Evolutionary conservation across 37 sponge, comb jelly and placozoan genomes (phyloP), one percentile per base, ranked within the genome.

Genomic region (Trichoplax adhaerens): DNA sequence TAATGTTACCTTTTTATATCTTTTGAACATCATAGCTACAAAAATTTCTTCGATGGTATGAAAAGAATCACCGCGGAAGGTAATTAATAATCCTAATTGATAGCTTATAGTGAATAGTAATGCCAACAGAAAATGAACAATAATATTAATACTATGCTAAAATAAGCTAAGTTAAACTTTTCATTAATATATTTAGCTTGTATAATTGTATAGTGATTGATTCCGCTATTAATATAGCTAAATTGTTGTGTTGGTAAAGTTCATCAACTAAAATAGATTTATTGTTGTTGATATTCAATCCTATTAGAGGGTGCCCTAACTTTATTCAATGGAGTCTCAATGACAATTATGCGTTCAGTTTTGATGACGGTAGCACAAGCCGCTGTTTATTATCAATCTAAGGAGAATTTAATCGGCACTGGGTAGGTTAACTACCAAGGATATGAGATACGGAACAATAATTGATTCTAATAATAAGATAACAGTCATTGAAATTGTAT

Each of bases 381-480:
- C 60, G 86, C 90, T 55, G 78, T 88, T 53, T 93, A 93, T 78
- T 86, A 93, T 65, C 94, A 93, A 58, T 78, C 78, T 29, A 93
- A 93, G 75, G 87, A 88, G 72, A 54, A 68, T 50, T 59, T 88
- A 3, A 76, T 88, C 53, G 12, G 66, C 4, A 83, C 80, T 50
- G 65, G 77, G 29, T 29, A 29, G 29, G 29, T 29, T 29, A 29
- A 29, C 29, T 29, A 29, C 29, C 29, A 29, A 29, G 29, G 29
- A 29, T 29, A 29, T 29, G 29, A 29, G 29, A 29, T 29, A 29
- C 29, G 29, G 29, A 29, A 29, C 29, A 29, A 29, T 29, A 29
- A 29, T 29, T 29, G 29, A 29, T 29, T 29, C 29, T 29, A 29
- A 29, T 29, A 29, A 29, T 29, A 29, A 29, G 29, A 29, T 29